Percentiles rank a stretch among this genome's conserved stretches.
These are phyloP conservation scores for Diadumene lineata DNA, from an alignment of 92 coral and sea anemone genomes.

Conservation along the genomic window DNA sequence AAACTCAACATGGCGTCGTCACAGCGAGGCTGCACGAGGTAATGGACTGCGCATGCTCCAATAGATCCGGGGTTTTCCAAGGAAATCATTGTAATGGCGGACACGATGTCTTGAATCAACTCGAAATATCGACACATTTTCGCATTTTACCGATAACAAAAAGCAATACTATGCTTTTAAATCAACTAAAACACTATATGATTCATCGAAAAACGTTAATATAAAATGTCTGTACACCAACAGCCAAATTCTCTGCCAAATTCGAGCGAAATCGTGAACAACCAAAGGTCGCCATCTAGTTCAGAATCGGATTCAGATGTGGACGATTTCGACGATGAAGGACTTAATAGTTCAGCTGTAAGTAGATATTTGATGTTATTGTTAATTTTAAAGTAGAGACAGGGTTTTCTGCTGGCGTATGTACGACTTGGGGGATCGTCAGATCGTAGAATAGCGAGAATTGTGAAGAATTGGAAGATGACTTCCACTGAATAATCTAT, in stretches of 20 bases:
- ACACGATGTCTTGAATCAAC: conserved; percentile 71
- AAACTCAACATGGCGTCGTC: conserved; percentile 37
- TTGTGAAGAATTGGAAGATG: conserved; percentile 1
- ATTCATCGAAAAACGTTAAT: conserved; percentile 22
- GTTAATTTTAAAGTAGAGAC: conserved; percentile 16
- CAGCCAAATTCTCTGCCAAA: conserved; percentile 72
- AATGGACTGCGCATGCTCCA: conserved; percentile 68
- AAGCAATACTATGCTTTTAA: conserved; percentile 63
- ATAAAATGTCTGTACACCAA: conserved; percentile 73
- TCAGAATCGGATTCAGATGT: conserved; percentile 99
- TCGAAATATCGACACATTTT: conserved; percentile 61
- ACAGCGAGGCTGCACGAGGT: conserved; percentile 53
- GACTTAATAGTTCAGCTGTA: conserved; percentile 90
- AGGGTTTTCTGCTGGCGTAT: conserved; percentile 1
- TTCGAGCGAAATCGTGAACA: conserved; percentile 80
- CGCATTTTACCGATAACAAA: conserved; percentile 54
- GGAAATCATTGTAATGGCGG: conserved; percentile 86
- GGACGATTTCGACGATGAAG: conserved; percentile 91
- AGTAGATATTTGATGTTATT: conserved; percentile 28
- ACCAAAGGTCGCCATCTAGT: conserved; percentile 95
- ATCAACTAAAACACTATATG: conserved; percentile 22
- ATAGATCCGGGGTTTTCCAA: conserved; percentile 97
- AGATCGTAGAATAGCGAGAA: conserved; percentile 22
- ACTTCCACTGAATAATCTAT: conserved; percentile 26
- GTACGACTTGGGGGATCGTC: neutral